Evolutionary conservation across 1,140 invertebrate genomes (phyloP).

Genomic region (Globodera rostochiensis): DNA sequence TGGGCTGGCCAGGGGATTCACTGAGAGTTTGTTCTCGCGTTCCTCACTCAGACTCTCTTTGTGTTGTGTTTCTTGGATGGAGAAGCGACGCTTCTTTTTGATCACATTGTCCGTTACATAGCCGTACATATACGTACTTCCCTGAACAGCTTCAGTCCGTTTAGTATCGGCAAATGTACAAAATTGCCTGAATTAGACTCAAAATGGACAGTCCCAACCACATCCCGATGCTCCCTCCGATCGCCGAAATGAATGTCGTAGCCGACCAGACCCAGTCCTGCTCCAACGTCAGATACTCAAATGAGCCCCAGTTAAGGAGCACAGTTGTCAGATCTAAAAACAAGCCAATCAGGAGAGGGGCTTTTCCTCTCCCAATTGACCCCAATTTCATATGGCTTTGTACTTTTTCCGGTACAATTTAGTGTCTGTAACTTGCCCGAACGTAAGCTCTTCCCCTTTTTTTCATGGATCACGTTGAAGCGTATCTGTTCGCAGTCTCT

Average conservation of each 20-base stretch:
- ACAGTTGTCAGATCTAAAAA: slow-evolving; percentile 54
- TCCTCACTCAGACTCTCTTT: slow-evolving; percentile 17
- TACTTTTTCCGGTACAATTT: neutral
- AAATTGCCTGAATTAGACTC: slow-evolving; percentile 53
- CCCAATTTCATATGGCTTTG: too few relatives aligned
- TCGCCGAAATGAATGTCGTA: slow-evolving; percentile 51
- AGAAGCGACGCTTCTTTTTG: slow-evolving; percentile 46
- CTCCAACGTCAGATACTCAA: slow-evolving; percentile 62
- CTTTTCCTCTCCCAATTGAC: too few relatives aligned
- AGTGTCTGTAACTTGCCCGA: slow-evolving; percentile 41
- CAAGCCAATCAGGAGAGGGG: neutral
- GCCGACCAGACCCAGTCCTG: slow-evolving; percentile 57
- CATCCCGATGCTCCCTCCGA: slow-evolving; percentile 56
- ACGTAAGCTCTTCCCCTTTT: slow-evolving; percentile 55
- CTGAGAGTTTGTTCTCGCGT: slow-evolving; percentile 39
- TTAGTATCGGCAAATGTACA: neutral
- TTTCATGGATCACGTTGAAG: slow-evolving; percentile 55
- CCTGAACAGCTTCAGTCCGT: slow-evolving; percentile 38
- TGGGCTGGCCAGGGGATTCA: slow-evolving; percentile 54
- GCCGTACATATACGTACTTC: slow-evolving; percentile 59
- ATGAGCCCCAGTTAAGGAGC: slow-evolving; percentile 60
- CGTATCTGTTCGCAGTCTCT: slow-evolving; percentile 61
- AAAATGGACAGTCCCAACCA: slow-evolving; percentile 55
- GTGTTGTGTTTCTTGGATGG: slow-evolving; percentile 16
- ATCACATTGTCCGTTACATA: slow-evolving; percentile 53